Evolutionary conservation across 2,888 invertebrate genomes (phyloP).

Genomic region (Nomada fabriciana): DNA sequence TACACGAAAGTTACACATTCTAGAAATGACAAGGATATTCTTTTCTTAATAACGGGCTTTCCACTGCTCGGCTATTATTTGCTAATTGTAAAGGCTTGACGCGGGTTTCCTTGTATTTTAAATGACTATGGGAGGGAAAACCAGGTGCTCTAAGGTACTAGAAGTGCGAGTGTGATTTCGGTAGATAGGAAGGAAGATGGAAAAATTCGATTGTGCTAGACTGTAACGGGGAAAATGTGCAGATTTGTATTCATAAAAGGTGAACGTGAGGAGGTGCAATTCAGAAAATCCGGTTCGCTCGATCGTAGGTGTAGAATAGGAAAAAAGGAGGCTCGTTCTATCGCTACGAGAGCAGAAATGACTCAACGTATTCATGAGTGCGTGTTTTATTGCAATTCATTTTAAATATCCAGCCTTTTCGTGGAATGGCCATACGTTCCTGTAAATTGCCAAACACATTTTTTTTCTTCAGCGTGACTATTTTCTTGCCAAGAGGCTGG

Average conservation of each 20-base stretch:
- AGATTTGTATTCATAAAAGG: not conserved
- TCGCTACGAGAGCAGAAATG: not conserved
- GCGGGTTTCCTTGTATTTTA: not conserved
- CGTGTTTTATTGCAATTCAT: constrained; percentile 51
- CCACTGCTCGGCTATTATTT: not conserved
- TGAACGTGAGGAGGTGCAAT: constrained; percentile 19
- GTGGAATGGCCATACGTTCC: constrained; percentile 20
- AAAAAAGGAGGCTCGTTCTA: constrained; percentile 7
- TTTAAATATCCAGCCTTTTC: constrained; percentile 19
- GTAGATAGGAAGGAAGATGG: not conserved
- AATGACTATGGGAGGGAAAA: not conserved
- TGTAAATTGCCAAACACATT: constrained; percentile 11
- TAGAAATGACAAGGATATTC: not conserved
- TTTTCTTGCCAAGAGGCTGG: not conserved
- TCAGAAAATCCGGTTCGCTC: constrained; percentile 32
- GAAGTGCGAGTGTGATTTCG: not conserved
- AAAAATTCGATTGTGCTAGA: not conserved
- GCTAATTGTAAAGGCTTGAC: not conserved
- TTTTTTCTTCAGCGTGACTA: not conserved
- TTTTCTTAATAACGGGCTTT: constrained; percentile 4
- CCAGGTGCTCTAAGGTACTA: too few species aligned
- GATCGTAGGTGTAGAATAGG: constrained; percentile 33
- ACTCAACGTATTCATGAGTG: constrained; percentile 24
- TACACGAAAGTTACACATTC: not conserved
- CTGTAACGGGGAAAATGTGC: not conserved